Conservation (phyloP, 2,797 vertebrate genomes). For the Phataginus tricuspis region DNA sequence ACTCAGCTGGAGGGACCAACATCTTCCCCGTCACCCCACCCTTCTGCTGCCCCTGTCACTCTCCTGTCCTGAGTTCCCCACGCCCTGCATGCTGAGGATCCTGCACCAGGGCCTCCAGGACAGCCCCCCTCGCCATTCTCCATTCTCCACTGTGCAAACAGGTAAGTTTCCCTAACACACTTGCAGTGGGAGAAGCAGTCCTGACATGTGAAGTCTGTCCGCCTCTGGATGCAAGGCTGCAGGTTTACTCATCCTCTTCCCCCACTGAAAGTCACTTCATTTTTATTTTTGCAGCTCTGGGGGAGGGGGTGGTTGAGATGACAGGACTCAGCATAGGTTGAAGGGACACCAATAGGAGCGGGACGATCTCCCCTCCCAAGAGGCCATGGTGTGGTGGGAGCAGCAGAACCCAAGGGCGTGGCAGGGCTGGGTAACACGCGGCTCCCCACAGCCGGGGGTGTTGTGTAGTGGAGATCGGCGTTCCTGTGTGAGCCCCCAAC, state of each 20-base stretch:
- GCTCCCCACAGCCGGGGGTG: accelerated
- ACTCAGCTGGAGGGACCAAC: neutral
- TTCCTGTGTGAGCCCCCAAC: too few species aligned
- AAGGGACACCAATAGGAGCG: neutral
- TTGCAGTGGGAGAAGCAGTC: accelerated
- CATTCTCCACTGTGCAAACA: too few species aligned
- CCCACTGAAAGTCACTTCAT: too few species aligned
- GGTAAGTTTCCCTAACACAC: neutral
- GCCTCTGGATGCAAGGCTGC: too few species aligned
- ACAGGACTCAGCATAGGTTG: neutral
- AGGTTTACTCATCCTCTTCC: too few species aligned
- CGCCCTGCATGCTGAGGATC: accelerated
- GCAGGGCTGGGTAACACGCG: accelerated
- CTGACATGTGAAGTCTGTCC: neutral
- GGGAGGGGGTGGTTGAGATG: neutral
- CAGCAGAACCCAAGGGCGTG: accelerated
- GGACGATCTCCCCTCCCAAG: too few species aligned
- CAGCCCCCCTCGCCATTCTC: neutral
- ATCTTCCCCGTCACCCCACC: accelerated
- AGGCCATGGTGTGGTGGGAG: neutral
- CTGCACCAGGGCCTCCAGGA: neutral
- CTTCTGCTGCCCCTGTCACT: neutral
- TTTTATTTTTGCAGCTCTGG: neutral
- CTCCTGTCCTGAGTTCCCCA: too few species aligned
- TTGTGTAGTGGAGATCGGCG: neutral